phyloP scores from a whole-genome alignment of 1,140 invertebrate genomes.

The Eupristina koningsbergeri region DNA sequence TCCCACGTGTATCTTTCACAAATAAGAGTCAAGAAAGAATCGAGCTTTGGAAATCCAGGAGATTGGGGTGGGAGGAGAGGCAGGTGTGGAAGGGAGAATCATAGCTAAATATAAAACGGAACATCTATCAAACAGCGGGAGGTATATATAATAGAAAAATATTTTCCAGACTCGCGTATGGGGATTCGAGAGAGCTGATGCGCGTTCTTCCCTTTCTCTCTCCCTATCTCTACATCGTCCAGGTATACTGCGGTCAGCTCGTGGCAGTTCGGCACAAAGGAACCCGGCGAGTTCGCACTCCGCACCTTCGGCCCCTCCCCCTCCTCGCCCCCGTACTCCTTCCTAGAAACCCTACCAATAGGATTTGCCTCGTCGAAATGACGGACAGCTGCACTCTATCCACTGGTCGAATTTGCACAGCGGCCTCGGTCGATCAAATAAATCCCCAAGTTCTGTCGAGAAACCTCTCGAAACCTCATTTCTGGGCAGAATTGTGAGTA shows the following conservation, averaged over 20 bases:
- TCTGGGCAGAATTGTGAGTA: too few relatives aligned
- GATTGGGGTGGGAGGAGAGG: too few relatives aligned
- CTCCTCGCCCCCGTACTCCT: not conserved
- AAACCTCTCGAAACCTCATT: too few relatives aligned
- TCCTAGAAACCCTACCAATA: not conserved
- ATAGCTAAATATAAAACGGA: not conserved
- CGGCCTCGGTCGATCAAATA: not conserved
- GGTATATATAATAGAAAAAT: conserved; percentile 2
- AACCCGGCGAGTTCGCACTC: not conserved
- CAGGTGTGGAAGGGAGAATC: not conserved
- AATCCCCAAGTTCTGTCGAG: not conserved
- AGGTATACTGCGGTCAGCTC: not conserved
- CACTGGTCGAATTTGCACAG: too few relatives aligned
- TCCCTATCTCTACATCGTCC: not conserved
- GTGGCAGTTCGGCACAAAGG: not conserved
- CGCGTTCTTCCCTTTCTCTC: too few relatives aligned
- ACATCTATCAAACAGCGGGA: not conserved
- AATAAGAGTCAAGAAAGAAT: not conserved
- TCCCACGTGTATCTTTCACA: not conserved
- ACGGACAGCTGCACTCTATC: conserved; percentile 1
- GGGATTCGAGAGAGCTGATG: too few relatives aligned
- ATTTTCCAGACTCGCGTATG: not conserved
- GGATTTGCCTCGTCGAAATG: not conserved
- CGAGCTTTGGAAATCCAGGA: too few relatives aligned
- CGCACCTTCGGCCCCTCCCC: not conserved